A percentile compares a stretch with the other conserved stretches of the same genome.
These are phyloP conservation scores for Acanthoscelides obtectus DNA, from an alignment of 2,888 invertebrate genomes.

Conservation along the genomic window DNA sequence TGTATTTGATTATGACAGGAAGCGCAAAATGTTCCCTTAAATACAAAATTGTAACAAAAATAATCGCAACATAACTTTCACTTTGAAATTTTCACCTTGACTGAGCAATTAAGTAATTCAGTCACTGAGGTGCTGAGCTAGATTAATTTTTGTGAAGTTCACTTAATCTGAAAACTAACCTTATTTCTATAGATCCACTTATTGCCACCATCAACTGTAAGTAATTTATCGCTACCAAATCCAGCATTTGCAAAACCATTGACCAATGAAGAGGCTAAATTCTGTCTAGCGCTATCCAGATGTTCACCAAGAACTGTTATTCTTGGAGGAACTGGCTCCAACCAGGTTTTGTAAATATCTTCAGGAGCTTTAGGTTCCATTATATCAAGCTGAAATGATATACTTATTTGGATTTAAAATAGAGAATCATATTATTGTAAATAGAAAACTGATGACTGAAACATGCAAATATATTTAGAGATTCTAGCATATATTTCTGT, in stretches of 20 bases:
- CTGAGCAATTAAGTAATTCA: too few relatives aligned
- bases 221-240: slow-evolving; percentile 92
- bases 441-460: background rate
- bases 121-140: too few relatives aligned
- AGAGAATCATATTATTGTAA: background rate
- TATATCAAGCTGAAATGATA: slow-evolving; percentile 73
- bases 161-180: background rate
- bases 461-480: background rate
- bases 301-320: slow-evolving; percentile 63
- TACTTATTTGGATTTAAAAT: too few relatives aligned
- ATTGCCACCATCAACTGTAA: slow-evolving; percentile 70
- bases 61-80: too few relatives aligned
- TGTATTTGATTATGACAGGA: too few relatives aligned
- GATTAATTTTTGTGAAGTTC: too few relatives aligned
- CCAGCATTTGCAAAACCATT: slow-evolving; percentile 84
- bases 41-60: too few relatives aligned
- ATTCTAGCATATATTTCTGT: too few relatives aligned
- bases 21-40: too few relatives aligned
- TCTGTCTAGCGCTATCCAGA: slow-evolving; percentile 93
- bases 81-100: too few relatives aligned
- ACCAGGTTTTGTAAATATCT: slow-evolving; percentile 96
- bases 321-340: slow-evolving; percentile 69
- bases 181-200: slow-evolving; percentile 24
- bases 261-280: slow-evolving; percentile 95
- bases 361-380: slow-evolving; percentile 99